Base-by-base conservation (phyloP, 2,888 invertebrate species). In the Dexiosoma caninum region DNA sequence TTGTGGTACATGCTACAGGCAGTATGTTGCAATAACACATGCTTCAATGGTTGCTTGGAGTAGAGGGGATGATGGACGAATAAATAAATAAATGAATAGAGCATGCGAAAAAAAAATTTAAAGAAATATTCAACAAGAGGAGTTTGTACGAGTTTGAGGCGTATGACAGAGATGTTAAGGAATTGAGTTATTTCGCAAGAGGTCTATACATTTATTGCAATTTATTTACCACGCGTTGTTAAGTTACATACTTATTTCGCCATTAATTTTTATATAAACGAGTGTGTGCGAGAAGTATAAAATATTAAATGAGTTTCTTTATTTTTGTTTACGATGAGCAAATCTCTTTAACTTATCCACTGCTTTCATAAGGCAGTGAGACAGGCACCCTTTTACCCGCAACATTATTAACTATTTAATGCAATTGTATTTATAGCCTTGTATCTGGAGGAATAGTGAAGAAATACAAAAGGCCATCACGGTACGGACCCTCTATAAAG, bases 21-120 rank as follows among this genome's bases (percentile, higher is more conserved):
- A 74, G 51, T 40, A 62, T 62, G 40, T 71, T 62, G 60, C 71
- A 72, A 72, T 64, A 72, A 72, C 72, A 72, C 55, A 72, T 72
- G 62, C 72, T 14, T 72, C 72, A 72, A 62, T 72, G 23, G 44
- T 49, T 49, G 32, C n/a, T 32, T 2, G 19, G n/a, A n/a, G n/a
- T 37, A 7, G 23, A 40, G 27, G 19, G 32, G 2, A 30, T 49
- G n/a, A 40, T 51, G 21, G 12, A 53, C 12, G 23, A 32, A 62
- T 23, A 42, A 32, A 16, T 14, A 44, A 44, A 62, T 16, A 27
- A 14, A 44, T n/a, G 32, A 32, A 19, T 35, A 16, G 49, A 42
- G 16, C 16, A 19, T 51, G 51, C 21, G 12, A 16, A 9, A n/a
- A 27, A 21, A 5, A 14, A 27, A 12, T n/a, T n/a, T n/a, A 67